Evolutionary conservation across 1,140 invertebrate species (phyloP).

Genomic region (Hycleus phaleratus): DNA sequence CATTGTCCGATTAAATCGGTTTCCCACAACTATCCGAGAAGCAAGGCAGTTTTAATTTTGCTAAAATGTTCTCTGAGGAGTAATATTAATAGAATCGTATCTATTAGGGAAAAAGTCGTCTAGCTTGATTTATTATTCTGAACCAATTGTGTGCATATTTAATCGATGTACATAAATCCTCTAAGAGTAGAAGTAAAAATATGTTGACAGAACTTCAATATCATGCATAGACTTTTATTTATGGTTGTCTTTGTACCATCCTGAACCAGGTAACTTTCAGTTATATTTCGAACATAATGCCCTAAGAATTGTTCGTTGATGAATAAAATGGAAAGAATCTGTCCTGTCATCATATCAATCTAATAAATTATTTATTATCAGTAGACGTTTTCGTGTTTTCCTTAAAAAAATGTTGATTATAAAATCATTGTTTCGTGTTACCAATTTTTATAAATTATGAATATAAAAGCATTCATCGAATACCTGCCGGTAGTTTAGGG

Average conservation of each 20-base stretch:
- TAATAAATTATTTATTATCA: slow-evolving; percentile 13
- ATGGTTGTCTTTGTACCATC: slow-evolving; percentile 4
- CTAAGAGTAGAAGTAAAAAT: slow-evolving; percentile 1
- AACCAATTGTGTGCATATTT: slow-evolving; percentile 2
- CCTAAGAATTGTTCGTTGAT: not conserved
- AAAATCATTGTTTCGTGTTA: slow-evolving; percentile 11
- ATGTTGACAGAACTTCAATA: slow-evolving; percentile 1
- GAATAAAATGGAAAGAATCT: slow-evolving; percentile 4
- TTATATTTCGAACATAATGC: slow-evolving; percentile 1
- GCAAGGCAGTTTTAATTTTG: too few species aligned
- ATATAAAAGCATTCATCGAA: too few species aligned
- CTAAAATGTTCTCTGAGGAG: too few species aligned
- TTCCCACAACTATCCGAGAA: too few species aligned
- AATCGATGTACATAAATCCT: not conserved
- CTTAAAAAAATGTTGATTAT: not conserved
- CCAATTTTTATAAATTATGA: not conserved
- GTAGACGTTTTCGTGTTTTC: slow-evolving; percentile 8
- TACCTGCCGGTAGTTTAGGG: too few species aligned
- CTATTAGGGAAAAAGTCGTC: too few species aligned
- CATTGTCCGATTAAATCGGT: too few species aligned
- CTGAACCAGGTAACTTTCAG: slow-evolving; percentile 2
- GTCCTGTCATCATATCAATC: slow-evolving; percentile 12
- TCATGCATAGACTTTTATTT: slow-evolving; percentile 1
- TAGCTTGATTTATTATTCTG: too few species aligned
- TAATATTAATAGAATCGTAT: too few species aligned